A percentile compares a stretch with the other conserved stretches of the same genome.
phyloP scores from a whole-genome alignment of 2,888 invertebrate genomes.

The Acrobasis repandana region DNA sequence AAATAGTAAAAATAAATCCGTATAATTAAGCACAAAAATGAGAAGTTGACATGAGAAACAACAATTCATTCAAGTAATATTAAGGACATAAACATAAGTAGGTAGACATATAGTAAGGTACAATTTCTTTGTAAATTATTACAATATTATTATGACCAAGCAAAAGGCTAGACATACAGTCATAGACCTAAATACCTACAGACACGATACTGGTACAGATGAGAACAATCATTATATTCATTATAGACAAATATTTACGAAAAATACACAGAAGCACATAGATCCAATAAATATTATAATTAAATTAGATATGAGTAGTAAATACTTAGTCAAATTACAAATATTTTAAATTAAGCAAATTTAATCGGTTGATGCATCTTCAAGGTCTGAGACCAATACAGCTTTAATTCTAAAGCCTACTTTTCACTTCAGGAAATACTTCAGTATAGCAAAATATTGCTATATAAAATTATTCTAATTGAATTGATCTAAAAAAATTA shows the following conservation, averaged over 20 bases:
- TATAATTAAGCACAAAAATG: conserved; percentile 23
- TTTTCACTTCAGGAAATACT: too few relatives aligned
- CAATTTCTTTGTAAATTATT: conserved; percentile 7
- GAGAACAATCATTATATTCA: conserved; percentile 36
- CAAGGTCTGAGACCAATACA: not conserved
- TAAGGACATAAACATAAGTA: not conserved
- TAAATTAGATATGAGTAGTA: conserved; percentile 1
- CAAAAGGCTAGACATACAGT: not conserved
- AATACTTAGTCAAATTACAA: conserved; percentile 9
- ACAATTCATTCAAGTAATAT: not conserved
- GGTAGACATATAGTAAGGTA: not conserved
- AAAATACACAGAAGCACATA: conserved; percentile 33
- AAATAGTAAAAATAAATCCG: conserved; percentile 24
- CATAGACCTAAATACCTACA: not conserved
- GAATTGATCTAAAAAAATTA: too few relatives aligned
- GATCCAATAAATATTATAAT: conserved; percentile 45
- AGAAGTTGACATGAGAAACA: not conserved
- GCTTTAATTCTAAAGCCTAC: not conserved
- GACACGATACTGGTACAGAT: not conserved
- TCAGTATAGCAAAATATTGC: too few relatives aligned
- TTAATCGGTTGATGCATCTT: not conserved
- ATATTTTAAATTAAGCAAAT: not conserved
- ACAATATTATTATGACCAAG: conserved; percentile 13
- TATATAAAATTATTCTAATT: too few relatives aligned
- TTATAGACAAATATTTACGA: conserved; percentile 36